Base-by-base conservation (phyloP, 2,888 invertebrate genomes). In the Desoria tigrina region DNA sequence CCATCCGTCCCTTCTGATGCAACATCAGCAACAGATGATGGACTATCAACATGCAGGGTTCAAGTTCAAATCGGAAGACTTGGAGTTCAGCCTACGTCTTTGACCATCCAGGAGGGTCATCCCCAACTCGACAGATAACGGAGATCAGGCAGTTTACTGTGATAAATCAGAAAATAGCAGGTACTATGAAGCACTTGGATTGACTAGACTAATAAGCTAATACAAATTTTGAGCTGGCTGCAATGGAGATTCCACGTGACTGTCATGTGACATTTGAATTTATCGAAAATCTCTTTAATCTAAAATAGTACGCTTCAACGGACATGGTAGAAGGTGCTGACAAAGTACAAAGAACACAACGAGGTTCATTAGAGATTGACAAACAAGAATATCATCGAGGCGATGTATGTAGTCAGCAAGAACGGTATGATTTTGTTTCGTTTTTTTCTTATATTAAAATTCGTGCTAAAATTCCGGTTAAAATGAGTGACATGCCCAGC, bases 291-390 rank as follows among this genome's bases (percentile, higher is more conserved):
- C n/a, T n/a, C n/a, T n/a, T n/a, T n/a, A n/a, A n/a, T n/a, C n/a
- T n/a, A n/a, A n/a, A n/a, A n/a, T 92, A 93, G 82, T 96, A 96
- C 84, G 98, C 97, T 78, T 94, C 93, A 84, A 98, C 98, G 75
- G 98, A 99, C 83, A 99, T 99, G 98, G 99, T n/a, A 99, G 84
- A 96, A 95, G 85, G 96, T 98, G 79, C 87, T 98, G 77, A 89
- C 98, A 79, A 97, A 99, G 85, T 99, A 99, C 84, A 99, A 99
- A 76, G 98, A 99, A 85, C 98, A 98, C 87, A 99, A 98, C 86
- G 99, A 99, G 85, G 99, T 99, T 54, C 98, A 99, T 83, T 99
- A 99, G 84, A 95, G 94, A 77, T 88, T 98, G 79, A 99, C 98
- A 81, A 99, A 99, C 85, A 94, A 95, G 83, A 97, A 98, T 84